Evolutionary conservation across 2,113 vertebrate species (phyloP), one percentile per base, ranked within the genome.

Genomic region (Sebastes schlegelii): DNA sequence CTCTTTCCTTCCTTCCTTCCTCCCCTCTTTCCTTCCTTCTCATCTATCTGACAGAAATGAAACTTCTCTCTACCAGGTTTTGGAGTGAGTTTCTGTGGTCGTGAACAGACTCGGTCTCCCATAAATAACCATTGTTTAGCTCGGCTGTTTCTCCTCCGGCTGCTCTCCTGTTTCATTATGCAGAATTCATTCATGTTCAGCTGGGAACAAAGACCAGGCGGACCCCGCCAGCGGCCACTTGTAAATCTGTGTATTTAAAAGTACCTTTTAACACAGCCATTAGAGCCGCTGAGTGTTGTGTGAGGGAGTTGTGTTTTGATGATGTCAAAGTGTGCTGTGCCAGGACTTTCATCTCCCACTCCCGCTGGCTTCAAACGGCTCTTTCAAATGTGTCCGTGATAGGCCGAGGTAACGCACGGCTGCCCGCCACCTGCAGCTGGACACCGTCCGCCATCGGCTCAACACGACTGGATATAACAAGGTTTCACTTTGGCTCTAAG

Each of bases 311-410:
- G 79, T 79, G 85, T 80, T 91, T 77, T 85, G 85, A 91, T 91
- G 92, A 87, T 90, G 92, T 89, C 86, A 84, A 89, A 83, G 92
- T 82, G 87, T 75, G 82, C 83, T 14, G 79, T 49, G 83, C 85
- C 89, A 70, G 84, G 74, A 89, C 93, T 93, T 93, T 94, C 90
- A 93, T 93, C 92, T 92, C 86, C 71, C 80, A 62, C 91, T 86
- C 88, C 89, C 52, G 87, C 86, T 84, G 89, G 81, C 92, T 89
- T 93, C 92, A 94, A 94, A 93, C 86, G 19, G 67, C 23, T 52
- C 85, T 79, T 89, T 92, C 74, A 92, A 86, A 82, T 55, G 69
- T 60, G 77, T 58, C 73, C 58, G 26, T 66, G 84, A 82, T 66
- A 77, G 82, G 78, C 51, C 34, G 49, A 80, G 85, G 80, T 55